Percentiles rank a stretch among this genome's conserved stretches.
Conservation (phyloP, 2,113 vertebrate genomes). For the Phocoena sinus region DNA sequence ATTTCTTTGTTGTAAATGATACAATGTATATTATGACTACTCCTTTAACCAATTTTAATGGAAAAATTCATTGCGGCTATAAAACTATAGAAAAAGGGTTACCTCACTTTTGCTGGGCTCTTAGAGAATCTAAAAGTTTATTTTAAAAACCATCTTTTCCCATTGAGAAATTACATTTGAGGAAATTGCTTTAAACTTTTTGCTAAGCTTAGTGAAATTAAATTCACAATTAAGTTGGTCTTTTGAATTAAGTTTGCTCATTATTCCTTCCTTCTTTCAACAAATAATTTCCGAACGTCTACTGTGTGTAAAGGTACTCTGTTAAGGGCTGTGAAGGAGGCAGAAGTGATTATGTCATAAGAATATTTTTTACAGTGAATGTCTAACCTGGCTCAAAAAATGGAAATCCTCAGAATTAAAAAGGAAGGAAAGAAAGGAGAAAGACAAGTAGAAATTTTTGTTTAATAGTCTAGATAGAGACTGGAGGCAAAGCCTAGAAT, state of each 20-base stretch:
- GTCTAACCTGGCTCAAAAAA: not conserved
- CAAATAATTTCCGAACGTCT: not conserved
- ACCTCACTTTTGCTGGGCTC: not conserved
- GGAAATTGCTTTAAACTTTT: not conserved
- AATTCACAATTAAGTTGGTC: not conserved
- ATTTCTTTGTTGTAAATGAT: not conserved
- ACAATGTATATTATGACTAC: not conserved
- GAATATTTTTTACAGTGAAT: not conserved
- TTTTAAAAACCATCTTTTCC: not conserved
- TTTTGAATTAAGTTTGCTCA: not conserved
- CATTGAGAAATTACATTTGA: constrained; percentile 13
- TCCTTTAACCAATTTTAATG: constrained; percentile 4
- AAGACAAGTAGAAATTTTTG: not conserved
- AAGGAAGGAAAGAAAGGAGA: not conserved
- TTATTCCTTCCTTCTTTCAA: not conserved
- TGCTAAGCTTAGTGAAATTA: not conserved
- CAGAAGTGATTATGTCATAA: not conserved
- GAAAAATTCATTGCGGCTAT: not conserved
- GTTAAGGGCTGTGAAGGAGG: not conserved
- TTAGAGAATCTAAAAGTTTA: not conserved
- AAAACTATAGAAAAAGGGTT: not conserved
- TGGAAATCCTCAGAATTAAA: not conserved
- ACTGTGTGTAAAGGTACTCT: not conserved
- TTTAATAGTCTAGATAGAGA: not conserved
- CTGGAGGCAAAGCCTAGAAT: not conserved